Evolutionary conservation across 2,113 vertebrate genomes (phyloP), one percentile per base, ranked within the genome.

Genomic region (Macaca nemestrina): DNA sequence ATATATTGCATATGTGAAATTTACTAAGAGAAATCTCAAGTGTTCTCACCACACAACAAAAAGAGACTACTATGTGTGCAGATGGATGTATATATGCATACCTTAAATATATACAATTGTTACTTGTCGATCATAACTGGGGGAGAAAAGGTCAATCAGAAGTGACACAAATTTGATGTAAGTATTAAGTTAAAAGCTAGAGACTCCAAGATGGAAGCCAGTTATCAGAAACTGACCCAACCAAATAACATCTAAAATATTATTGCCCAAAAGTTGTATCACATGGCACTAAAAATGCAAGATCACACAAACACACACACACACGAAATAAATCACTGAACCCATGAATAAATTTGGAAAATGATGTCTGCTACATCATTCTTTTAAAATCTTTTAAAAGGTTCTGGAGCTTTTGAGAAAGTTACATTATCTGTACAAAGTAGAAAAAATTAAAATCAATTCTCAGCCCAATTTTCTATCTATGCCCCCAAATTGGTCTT

Each of bases 281-380:
- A 57, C 9, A 45, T 75, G 90, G 9, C 76, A 75, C 68, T 73
- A 22, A 50, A 91, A 93, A 38, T 79, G 40, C 5, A 79, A 73
- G 27, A 30, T 59, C 6, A 72, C 10, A 92, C 27, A 94, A 16
- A 50, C 13, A 52, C 16, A 64, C 45, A 57, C 20, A 13, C 38
- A 78, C 40, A 87, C 50, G 59, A 91, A 91, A 88, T 82, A 88
- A 95, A 88, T 70, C 48, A 93, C 45, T 85, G 88, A 88, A 81
- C 3, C 20, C n/a, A 76, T 70, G 22, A 68, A 91, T 93, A 97
- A 45, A 93, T 76, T 88, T 97, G 81, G 78, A 72, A 91, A 95
- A 83, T 52, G n/a, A 94, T 70, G 10, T 55, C 87, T 92, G 64
- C 67, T 84, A 45, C 48, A 59, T 22, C 40, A 88, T 89, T 86